A percentile compares a stretch with the other conserved stretches of the same genome.
Conservation (phyloP, 1,140 invertebrate genomes). For the Calliphora vicina region DNA sequence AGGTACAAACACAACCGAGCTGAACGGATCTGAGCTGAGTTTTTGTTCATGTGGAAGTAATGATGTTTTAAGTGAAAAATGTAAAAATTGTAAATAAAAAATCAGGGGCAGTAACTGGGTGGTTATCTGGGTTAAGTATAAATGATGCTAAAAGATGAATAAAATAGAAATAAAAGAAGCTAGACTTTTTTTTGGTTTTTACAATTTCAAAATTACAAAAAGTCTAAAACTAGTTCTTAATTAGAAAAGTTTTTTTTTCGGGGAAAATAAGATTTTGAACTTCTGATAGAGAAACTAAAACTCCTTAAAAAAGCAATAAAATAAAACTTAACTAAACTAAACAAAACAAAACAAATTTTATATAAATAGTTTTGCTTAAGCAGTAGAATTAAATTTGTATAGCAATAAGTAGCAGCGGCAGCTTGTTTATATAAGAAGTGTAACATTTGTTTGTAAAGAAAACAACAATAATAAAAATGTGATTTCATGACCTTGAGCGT, state of each 20-base stretch:
- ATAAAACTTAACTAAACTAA: neutral
- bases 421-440: no score
- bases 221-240: neutral
- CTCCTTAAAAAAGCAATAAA: no score
- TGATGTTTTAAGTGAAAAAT: conserved; percentile 5
- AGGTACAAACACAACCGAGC: neutral
- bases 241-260: neutral
- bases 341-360: neutral
- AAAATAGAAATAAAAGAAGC: neutral
- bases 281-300: no score
- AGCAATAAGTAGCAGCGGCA: no score
- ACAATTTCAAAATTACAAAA: neutral
- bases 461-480: neutral
- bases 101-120: neutral
- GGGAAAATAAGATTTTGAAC: no score
- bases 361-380: neutral
- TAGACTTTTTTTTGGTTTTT: neutral
- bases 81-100: neutral
- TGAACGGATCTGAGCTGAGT: neutral
- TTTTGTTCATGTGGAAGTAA: conserved; percentile 1
- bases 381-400: no score
- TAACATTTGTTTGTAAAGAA: no score
- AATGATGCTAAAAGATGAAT: neutral
- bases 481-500: neutral
- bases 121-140: neutral